These are phyloP conservation scores for Drosophila pachea DNA, from an alignment of 1,140 invertebrate species.

Conservation along the genomic window DNA sequence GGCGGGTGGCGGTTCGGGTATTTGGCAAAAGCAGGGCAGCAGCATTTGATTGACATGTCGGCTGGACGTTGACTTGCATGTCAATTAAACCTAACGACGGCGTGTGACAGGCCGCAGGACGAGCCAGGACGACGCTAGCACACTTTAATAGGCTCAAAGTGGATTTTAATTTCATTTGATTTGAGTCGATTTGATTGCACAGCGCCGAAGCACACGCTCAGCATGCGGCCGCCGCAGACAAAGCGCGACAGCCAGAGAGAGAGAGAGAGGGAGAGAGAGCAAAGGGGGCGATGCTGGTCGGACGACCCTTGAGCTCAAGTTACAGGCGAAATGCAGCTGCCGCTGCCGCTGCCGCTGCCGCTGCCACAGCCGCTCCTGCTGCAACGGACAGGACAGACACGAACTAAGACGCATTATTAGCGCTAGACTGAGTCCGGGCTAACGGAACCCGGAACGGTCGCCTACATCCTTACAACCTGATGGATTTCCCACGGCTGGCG, in stretches of 20 bases:
- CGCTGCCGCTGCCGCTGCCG: slow-evolving; percentile 2
- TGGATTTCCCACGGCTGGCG: slow-evolving; percentile 60
- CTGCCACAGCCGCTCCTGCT: no score
- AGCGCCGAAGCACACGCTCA: slow-evolving; percentile 41
- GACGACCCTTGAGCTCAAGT: slow-evolving; percentile 53
- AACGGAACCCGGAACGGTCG: neutral
- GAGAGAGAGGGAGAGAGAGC: neutral
- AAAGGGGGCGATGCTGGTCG: neutral
- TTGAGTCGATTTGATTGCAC: slow-evolving; percentile 71
- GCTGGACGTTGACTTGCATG: slow-evolving; percentile 76
- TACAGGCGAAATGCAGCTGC: slow-evolving; percentile 67
- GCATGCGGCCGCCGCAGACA: slow-evolving; percentile 36
- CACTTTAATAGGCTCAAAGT: slow-evolving; percentile 78
- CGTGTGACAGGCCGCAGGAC: slow-evolving; percentile 44
- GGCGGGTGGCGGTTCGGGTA: slow-evolving; percentile 12
- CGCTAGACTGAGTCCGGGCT: slow-evolving; percentile 54
- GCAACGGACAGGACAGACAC: slow-evolving; percentile 14
- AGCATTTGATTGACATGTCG: slow-evolving; percentile 74
- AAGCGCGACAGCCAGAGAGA: no score
- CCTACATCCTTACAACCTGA: slow-evolving; percentile 46
- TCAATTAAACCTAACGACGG: slow-evolving; percentile 75
- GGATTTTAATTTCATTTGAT: slow-evolving; percentile 79
- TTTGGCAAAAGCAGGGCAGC: neutral
- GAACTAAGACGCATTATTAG: slow-evolving; percentile 65
- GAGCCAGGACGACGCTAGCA: slow-evolving; percentile 31